Conservation (phyloP, 2,888 invertebrate genomes). For the Lumbricus terrestris region DNA sequence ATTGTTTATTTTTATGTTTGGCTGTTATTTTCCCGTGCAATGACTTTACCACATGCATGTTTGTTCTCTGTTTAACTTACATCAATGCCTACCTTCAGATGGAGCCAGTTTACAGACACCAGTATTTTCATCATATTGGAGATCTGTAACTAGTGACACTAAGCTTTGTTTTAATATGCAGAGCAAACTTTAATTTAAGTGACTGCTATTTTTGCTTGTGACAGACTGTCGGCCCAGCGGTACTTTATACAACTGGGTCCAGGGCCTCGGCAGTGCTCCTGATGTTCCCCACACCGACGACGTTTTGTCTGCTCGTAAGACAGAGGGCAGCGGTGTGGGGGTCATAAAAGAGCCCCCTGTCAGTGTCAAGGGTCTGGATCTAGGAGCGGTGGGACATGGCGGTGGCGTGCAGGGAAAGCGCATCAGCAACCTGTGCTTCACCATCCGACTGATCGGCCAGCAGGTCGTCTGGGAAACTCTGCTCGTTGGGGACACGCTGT, state of each 20-base stretch:
- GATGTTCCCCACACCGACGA: constrained; percentile 90
- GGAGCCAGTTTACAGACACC: neutral
- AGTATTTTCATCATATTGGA: too few species aligned
- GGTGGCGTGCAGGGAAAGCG: neutral
- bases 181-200: too few species aligned
- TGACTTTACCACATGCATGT: too few species aligned
- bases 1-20: neutral
- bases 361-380: constrained; percentile 40
- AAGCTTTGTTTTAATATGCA: too few species aligned
- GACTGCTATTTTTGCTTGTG: neutral
- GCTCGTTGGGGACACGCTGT: constrained; percentile 73
- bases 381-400: constrained; percentile 5
- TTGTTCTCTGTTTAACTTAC: too few species aligned
- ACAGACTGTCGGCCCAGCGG: constrained; percentile 42
- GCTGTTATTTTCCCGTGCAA: too few species aligned
- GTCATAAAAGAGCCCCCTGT: constrained; percentile 71
- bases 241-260: constrained; percentile 83
- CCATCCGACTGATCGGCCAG: constrained; percentile 75
- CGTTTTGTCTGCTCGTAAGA: constrained; percentile 60
- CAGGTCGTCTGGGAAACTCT: constrained; percentile 83
- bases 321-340: constrained; percentile 74
- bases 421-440: constrained; percentile 61
- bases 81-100: neutral
- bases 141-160: neutral
- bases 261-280: constrained; percentile 99